phyloP scores from a whole-genome alignment of 2,113 vertebrate genomes.

The Dromas ardeola region DNA sequence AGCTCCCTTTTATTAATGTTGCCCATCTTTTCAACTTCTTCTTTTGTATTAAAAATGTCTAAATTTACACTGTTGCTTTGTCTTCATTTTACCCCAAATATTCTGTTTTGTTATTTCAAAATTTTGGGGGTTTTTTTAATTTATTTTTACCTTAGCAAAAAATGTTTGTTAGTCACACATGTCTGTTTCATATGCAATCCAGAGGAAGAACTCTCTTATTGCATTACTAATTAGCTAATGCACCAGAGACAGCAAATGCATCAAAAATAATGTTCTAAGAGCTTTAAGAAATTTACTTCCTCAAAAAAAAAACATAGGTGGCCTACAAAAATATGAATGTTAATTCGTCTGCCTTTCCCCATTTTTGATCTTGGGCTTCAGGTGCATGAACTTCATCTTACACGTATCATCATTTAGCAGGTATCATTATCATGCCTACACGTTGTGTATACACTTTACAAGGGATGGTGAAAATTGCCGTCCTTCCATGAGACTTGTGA shows the following conservation, averaged over 20 bases:
- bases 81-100: neutral
- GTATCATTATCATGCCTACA: neutral
- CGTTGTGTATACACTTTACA: neutral
- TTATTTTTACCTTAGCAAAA: neutral
- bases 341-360: neutral
- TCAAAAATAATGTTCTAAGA: neutral
- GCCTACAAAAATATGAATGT: neutral
- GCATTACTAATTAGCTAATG: neutral
- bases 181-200: neutral
- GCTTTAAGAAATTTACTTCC: neutral
- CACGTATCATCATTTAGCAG: neutral
- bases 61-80: neutral
- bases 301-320: neutral
- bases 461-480: neutral
- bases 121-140: neutral
- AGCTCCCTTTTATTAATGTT: neutral
- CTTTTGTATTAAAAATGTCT: neutral
- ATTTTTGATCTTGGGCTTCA: neutral
- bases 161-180: neutral
- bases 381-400: neutral
- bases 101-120: neutral
- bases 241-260: neutral
- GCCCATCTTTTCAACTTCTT: neutral
- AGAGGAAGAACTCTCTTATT: neutral
- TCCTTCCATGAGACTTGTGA: fast-evolving